Evolutionary conservation across 2,888 invertebrate species (phyloP), one percentile per base, ranked within the genome.

Genomic region (Hymenopus coronatus): DNA sequence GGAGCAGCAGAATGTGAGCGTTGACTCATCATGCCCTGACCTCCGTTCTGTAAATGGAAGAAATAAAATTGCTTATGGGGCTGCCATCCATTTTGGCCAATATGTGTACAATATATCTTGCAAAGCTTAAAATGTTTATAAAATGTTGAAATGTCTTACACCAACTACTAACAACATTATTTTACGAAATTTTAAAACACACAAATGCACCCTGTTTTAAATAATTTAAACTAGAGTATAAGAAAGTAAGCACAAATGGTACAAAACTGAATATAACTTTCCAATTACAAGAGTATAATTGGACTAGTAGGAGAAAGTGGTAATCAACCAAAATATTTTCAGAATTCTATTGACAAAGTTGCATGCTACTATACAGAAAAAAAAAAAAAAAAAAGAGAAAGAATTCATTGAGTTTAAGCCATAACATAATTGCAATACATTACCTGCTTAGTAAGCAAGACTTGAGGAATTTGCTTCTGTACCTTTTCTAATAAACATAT

Each of bases 1-100:
- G 97, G 97, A 89, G 97, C 98, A 89, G 98, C 98, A 89, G 98
- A 98, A 94, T 97, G 97, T 92, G 97, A 97, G 91, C 98, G 95
- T 92, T 97, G 97, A 89, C 94, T 94, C 91, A 94, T 93, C 94
- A 94, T 94, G 89, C 92, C 92, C 91, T 90, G 89, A 81, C 94
- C 93, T 90, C 94, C 93, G 90, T 94, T 94, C 94, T 94, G 93
- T 25, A 86, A 88, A 89, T 88, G 90, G 25, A 70, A 70, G 54
- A 20, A 70, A 70, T 25, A 15, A 70, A 20, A 70, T 25, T 70
- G 54, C 54, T 70, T 70, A 70, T 70, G 54, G 25, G 6, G 20
- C 25, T 14, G 2, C 20, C 20, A 20, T 8, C 20, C 6, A 20
- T 20, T 25, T 70, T 70, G 20, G 54, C 54, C 20, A 25, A 70